These are phyloP conservation scores for Laticauda colubrina DNA, from an alignment of 2,113 vertebrate species.

Conservation along the genomic window DNA sequence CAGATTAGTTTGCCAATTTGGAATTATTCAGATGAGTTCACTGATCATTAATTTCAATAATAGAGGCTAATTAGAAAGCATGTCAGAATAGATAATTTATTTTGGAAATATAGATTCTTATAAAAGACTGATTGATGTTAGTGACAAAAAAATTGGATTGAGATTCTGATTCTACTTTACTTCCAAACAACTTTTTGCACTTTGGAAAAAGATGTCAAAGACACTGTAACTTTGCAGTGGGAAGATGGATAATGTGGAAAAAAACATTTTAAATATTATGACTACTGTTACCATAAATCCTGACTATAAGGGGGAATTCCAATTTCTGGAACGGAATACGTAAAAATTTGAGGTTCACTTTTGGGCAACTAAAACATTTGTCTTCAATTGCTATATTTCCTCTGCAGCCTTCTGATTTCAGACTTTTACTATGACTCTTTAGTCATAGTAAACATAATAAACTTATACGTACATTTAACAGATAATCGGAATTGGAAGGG, in stretches of 20 bases:
- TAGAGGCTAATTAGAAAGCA: not conserved
- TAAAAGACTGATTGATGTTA: not conserved
- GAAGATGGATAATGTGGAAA: not conserved
- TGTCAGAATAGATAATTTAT: not conserved
- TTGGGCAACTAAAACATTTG: not conserved
- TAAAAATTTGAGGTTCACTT: not conserved
- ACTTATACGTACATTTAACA: not conserved
- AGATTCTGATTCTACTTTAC: not conserved
- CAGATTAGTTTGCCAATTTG: not conserved
- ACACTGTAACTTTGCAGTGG: not conserved
- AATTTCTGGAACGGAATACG: not conserved
- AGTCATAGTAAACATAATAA: no score
- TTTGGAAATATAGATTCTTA: not conserved
- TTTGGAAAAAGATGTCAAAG: not conserved
- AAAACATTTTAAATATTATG: not conserved
- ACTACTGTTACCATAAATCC: not conserved
- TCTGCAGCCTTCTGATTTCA: not conserved
- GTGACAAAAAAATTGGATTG: not conserved
- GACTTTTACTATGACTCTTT: not conserved
- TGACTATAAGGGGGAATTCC: not conserved
- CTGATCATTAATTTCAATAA: not conserved
- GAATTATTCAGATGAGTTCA: not conserved
- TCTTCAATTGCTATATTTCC: not conserved
- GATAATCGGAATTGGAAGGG: no score
- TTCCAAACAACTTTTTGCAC: not conserved